These are phyloP conservation scores for Pseudoips prasinana DNA, from an alignment of 2,888 invertebrate genomes.

Conservation along the genomic window DNA sequence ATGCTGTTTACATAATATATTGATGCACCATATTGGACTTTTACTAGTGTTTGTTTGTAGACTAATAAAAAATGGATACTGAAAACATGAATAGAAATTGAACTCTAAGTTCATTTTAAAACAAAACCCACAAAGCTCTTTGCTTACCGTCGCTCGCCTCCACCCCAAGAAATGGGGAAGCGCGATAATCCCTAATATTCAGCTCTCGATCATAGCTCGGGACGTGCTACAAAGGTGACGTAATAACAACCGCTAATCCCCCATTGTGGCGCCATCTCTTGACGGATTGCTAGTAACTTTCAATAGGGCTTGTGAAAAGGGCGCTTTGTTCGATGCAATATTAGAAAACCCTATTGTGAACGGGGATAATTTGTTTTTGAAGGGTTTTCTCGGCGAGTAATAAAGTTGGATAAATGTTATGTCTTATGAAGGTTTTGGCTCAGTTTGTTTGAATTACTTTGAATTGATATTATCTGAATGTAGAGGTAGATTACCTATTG, in stretches of 20 bases:
- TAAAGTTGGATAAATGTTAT: slow-evolving; percentile 34
- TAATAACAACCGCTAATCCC: slow-evolving; percentile 77
- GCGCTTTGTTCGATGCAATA: slow-evolving; percentile 67
- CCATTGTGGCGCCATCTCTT: slow-evolving; percentile 79
- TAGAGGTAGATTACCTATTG: too few species aligned
- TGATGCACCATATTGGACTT: too few species aligned
- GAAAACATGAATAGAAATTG: too few species aligned
- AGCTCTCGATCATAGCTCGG: slow-evolving; percentile 72
- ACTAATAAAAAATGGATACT: too few species aligned
- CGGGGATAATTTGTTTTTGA: slow-evolving; percentile 64
- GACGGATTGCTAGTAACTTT: slow-evolving; percentile 70
- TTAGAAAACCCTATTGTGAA: slow-evolving; percentile 68
- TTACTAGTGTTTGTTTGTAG: too few species aligned
- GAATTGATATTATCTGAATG: too few species aligned
- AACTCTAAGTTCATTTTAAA: too few species aligned
- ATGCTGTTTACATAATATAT: too few species aligned
- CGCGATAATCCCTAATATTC: slow-evolving; percentile 79
- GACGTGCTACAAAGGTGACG: slow-evolving; percentile 71
- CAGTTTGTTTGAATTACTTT: too few species aligned
- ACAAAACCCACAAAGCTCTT: too few species aligned
- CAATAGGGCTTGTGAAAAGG: slow-evolving; percentile 70
- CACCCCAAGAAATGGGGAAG: slow-evolving; percentile 54
- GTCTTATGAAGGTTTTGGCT: neutral
- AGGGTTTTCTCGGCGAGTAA: slow-evolving; percentile 39
- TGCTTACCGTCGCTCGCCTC: neutral